phyloP scores from a whole-genome alignment of 2,888 invertebrate species.

The Eledone cirrhosa region DNA sequence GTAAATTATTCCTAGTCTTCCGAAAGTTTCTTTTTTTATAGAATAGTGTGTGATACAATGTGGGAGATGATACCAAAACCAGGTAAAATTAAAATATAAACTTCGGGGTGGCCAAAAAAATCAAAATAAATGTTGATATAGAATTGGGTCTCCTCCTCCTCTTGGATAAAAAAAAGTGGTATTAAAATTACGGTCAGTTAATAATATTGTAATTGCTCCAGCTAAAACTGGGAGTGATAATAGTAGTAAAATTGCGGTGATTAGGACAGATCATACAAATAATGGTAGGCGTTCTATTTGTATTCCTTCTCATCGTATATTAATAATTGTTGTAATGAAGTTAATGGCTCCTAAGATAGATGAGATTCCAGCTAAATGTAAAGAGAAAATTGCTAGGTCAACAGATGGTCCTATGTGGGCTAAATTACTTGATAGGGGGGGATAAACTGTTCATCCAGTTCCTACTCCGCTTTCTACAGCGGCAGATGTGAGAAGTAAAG shows the following conservation, averaged over 20 bases:
- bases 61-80: conserved; percentile 85
- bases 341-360: conserved; percentile 79
- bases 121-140: conserved; percentile 87
- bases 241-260: conserved; percentile 75
- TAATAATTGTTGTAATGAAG: conserved; percentile 81
- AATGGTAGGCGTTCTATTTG: conserved; percentile 75
- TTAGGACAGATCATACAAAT: conserved; percentile 79
- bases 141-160: conserved; percentile 82
- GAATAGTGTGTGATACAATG: conserved; percentile 74
- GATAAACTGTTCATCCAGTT: conserved; percentile 83
- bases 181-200: conserved; percentile 83
- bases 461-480: conserved; percentile 78
- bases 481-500: conserved; percentile 74
- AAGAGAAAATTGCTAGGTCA: conserved; percentile 80
- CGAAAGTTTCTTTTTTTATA: conserved; percentile 79
- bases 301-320: conserved; percentile 75
- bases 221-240: conserved; percentile 80
- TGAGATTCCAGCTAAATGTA: conserved; percentile 79
- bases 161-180: conserved; percentile 83
- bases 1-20: too few relatives aligned
- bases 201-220: conserved; percentile 81
- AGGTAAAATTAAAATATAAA: conserved; percentile 85
- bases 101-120: conserved; percentile 89
- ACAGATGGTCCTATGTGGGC: conserved; percentile 77
- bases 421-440: conserved; percentile 75